Evolutionary conservation across 2,888 invertebrate genomes (phyloP), one percentile per base, ranked within the genome.

Genomic region (Andrena camellia): DNA sequence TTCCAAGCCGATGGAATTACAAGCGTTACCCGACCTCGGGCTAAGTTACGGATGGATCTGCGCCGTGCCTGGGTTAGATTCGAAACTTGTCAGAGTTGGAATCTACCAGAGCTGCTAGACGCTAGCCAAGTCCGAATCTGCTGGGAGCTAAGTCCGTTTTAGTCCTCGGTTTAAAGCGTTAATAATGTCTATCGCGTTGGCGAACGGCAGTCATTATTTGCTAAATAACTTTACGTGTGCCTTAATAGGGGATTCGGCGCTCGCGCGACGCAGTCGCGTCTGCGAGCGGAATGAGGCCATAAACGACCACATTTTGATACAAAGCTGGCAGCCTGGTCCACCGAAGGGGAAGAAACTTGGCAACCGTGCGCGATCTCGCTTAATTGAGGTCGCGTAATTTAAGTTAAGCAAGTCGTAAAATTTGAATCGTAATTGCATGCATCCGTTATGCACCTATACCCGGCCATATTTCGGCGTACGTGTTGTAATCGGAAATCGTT

Each of bases 331-430:
- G 63, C 63, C 50, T 20, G 70, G 84, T 52, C 60, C 50, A 26
- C 67, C 66, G 54, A 70, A 66, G 70, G 63, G 78, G 71, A 76
- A 68, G 81, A 64, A 84, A 88, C 82, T 88, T 86, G 88, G 86
- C 86, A 86, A 81, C 78, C 57, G 67, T 54, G 82, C 86, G 79
- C 85, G 86, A 84, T 86, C 84, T 87, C 87, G 83, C 87, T 88
- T 87, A 88, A 88, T 88, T 87, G 87, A 84, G 81, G 86, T 87
- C 88, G 86, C 84, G 88, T 88, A 88, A 88, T 88, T 88, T 88
- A 88, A 88, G 86, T 88, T 87, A 87, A 87, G 88, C 88, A 88
- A 88, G 88, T 88, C 87, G 87, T 88, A 87, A 88, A 88, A 87
- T 88, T 87, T 84, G 84, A 87, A 84, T 88, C 86, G 88, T 88